Percentiles rank a stretch among this genome's conserved stretches.
Conservation (phyloP, 2,113 vertebrate genomes). For the Rutilus rutilus region DNA sequence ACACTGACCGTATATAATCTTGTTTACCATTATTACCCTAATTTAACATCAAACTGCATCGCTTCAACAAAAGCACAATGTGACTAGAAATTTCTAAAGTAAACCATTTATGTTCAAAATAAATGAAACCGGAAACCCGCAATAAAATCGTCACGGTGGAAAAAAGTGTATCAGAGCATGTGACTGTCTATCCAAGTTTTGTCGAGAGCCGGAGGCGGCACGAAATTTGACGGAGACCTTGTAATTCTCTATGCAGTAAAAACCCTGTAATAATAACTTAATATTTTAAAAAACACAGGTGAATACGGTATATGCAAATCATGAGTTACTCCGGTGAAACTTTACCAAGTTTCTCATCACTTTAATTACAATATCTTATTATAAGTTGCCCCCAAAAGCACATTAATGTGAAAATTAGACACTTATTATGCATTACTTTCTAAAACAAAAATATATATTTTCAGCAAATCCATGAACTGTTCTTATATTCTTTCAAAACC, state of each 20-base stretch:
- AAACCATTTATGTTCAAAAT: not conserved
- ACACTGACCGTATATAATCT: not conserved
- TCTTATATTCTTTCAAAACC: not conserved
- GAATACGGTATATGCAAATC: not conserved
- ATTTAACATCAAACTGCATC: not conserved
- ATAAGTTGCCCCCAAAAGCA: not conserved
- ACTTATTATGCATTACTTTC: not conserved
- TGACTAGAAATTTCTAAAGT: not conserved
- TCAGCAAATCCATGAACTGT: not conserved
- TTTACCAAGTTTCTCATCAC: not conserved
- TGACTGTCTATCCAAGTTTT: too few relatives aligned
- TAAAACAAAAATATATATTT: not conserved
- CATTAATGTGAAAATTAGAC: not conserved
- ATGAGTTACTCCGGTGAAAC: not conserved
- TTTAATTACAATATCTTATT: not conserved
- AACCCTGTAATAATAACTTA: too few relatives aligned
- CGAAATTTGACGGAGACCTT: too few relatives aligned
- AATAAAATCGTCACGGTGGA: too few relatives aligned
- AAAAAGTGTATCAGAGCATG: too few relatives aligned
- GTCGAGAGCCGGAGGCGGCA: too few relatives aligned
- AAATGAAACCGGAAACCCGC: too few relatives aligned
- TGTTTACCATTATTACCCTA: not conserved
- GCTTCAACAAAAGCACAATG: not conserved
- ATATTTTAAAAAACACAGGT: not conserved
- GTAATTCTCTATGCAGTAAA: too few relatives aligned